phyloP scores from a whole-genome alignment of 2,113 vertebrate species.

The Paraplagusia blochii region DNA sequence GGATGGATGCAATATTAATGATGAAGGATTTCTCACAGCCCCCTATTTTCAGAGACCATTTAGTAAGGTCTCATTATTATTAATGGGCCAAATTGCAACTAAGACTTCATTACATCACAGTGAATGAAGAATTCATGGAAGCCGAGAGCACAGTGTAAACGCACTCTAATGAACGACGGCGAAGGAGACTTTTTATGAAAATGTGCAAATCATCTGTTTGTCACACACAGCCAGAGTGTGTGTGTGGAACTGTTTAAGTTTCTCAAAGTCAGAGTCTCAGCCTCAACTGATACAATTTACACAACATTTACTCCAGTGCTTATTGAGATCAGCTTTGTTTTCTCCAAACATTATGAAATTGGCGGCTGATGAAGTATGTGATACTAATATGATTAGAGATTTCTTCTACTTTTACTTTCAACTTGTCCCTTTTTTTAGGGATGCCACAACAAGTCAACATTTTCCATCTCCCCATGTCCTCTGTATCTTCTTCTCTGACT shows the following conservation, averaged over 20 bases:
- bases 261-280: conserved; percentile 15
- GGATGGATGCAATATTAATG: conserved; percentile 73
- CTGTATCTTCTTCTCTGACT: too few relatives aligned
- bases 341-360: conserved; percentile 5
- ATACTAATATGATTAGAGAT: background rate
- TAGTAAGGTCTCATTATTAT: conserved; percentile 67
- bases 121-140: conserved; percentile 71
- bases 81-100: conserved; percentile 70
- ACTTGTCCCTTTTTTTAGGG: too few relatives aligned
- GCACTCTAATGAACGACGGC: conserved; percentile 54
- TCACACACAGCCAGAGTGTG: conserved; percentile 9
- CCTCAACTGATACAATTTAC: conserved; percentile 7
- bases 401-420: too few relatives aligned
- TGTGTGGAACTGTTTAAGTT: conserved; percentile 23
- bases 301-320: conserved; percentile 4
- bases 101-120: conserved; percentile 66
- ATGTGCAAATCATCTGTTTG: conserved; percentile 29
- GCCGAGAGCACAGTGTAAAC: conserved; percentile 25
- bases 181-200: conserved; percentile 39
- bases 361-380: background rate
- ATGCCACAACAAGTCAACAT: too few relatives aligned
- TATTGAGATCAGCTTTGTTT: conserved; percentile 7
- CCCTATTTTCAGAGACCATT: conserved; percentile 67
- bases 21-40: conserved; percentile 53
- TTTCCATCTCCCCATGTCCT: too few relatives aligned